A percentile compares a stretch with the other conserved stretches of the same genome.
Conservation (phyloP, 2,113 vertebrate genomes). For the Strigops habroptila region DNA sequence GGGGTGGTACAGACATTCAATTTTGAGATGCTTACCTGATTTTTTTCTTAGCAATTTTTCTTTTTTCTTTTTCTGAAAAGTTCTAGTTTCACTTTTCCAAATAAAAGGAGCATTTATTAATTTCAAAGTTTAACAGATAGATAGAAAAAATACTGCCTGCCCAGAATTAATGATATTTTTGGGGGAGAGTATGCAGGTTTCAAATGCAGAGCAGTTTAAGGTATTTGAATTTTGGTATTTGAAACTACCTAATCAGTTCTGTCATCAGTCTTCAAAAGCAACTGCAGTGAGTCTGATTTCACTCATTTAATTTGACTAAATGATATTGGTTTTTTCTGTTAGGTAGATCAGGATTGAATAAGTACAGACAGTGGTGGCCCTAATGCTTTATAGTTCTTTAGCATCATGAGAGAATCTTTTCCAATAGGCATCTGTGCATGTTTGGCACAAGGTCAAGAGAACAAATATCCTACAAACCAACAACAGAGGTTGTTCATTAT, state of each 20-base stretch:
- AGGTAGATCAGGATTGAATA: background rate
- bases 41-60: background rate
- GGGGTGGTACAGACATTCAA: background rate
- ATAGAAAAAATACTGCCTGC: background rate
- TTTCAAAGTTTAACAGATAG: background rate
- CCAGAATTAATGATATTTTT: background rate
- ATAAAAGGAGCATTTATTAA: background rate
- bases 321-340: background rate
- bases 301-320: background rate
- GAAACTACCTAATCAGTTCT: background rate
- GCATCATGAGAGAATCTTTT: background rate
- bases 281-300: background rate
- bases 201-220: background rate
- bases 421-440: background rate
- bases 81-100: background rate
- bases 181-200: background rate
- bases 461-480: background rate
- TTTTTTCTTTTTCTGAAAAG: background rate
- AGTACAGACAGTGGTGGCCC: background rate
- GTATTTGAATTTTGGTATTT: background rate
- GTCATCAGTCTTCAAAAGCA: background rate
- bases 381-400: background rate
- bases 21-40: background rate
- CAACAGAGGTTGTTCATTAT: background rate
- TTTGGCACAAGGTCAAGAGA: background rate